These are phyloP conservation scores for Mamestra brassicae DNA, from an alignment of 2,888 invertebrate genomes.

Conservation along the genomic window DNA sequence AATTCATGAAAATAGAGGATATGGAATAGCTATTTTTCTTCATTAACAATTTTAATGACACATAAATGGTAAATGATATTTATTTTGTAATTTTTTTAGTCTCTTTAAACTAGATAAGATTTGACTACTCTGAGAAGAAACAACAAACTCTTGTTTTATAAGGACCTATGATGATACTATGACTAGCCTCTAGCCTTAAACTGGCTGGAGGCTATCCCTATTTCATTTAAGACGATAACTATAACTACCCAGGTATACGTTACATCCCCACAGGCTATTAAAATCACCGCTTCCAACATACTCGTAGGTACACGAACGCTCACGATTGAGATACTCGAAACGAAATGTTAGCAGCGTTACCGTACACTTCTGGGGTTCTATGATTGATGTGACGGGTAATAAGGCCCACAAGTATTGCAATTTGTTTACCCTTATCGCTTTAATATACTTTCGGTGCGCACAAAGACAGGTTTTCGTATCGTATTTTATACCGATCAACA, in stretches of 20 bases:
- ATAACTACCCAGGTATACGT: not conserved
- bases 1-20: too few relatives aligned
- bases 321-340: constrained; percentile 73
- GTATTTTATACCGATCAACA: constrained; percentile 88
- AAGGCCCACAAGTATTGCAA: constrained; percentile 89
- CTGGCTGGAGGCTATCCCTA: not conserved
- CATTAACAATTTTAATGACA: too few relatives aligned
- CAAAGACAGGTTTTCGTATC: constrained; percentile 82
- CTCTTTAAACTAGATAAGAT: too few relatives aligned
- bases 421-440: constrained; percentile 90
- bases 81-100: too few relatives aligned
- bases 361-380: constrained; percentile 84
- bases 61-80: too few relatives aligned
- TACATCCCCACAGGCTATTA: constrained; percentile 17
- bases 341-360: constrained; percentile 74
- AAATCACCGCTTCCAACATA: constrained; percentile 35
- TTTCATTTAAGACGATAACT: not conserved
- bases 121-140: too few relatives aligned
- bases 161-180: not conserved
- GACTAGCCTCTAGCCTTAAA: not conserved
- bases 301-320: constrained; percentile 19
- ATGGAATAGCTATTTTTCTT: not conserved
- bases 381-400: constrained; percentile 90
- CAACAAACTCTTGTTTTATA: not conserved
- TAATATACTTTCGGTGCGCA: constrained; percentile 81